Evolutionary conservation across 1,140 invertebrate species (phyloP), one percentile per base, ranked within the genome.

Genomic region (Drosophila virilis): DNA sequence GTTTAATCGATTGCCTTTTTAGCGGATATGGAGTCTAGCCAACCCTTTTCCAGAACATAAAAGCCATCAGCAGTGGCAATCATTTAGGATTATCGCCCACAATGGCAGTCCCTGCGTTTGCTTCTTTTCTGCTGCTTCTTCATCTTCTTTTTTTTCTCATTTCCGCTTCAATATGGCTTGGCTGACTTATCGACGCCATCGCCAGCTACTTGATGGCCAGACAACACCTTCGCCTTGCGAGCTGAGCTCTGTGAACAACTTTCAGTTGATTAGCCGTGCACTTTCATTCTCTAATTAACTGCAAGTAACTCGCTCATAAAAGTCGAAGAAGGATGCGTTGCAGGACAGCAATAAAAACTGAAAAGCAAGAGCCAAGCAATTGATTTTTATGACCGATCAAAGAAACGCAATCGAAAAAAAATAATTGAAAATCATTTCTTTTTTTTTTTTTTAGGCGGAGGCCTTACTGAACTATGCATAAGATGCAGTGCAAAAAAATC

Each of bases 271-370:
- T 77, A 74, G 74, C 69, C 50, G 57, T 17, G 64, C 57, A 64
- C 67, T 77, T 85, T 85, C 33, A 17, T 51, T 70, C 52, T 66
- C 69, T 84, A 84, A 84, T 84, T 85, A 84, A 85, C 77, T 80
- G 73, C 67, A 78, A 57, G 61, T 62, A 58, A 64, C 67, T 71
- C 67, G 60, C 65, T 85, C 80, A 84, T 84, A 84, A 80, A 84
- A 80, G 68, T 62, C 58, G 17, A 15, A 38, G 17, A 12, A 46
- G 58, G 40, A 61, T 62, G 15, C 38, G 6, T 43, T 66, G 37
- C 38, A 35, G 22, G 52, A 65, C 61, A 28, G 28, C 28, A 72
- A 62, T 60, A 46, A 68, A 64, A 64, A 46, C 58, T 61, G 54
- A 38, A 71, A 17, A 45, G 17, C 6, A 32, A 50, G 46, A 22